Evolutionary conservation across 2,113 vertebrate genomes (phyloP).

Genomic region (Labeo catla): DNA sequence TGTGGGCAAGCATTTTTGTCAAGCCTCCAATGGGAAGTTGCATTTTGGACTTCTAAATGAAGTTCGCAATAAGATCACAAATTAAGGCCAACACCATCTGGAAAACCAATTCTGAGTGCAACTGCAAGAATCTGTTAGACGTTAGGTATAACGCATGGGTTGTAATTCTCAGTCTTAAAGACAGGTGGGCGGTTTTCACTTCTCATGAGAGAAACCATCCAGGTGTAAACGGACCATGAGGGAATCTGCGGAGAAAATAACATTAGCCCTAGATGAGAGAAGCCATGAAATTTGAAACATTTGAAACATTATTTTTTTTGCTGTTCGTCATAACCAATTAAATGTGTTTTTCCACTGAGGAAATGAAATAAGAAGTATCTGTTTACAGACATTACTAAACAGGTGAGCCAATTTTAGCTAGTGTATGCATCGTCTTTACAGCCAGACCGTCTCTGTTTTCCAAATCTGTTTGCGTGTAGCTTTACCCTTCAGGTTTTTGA

Average conservation of each 20-base stretch:
- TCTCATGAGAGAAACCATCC: neutral
- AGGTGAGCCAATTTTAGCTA: constrained; percentile 17
- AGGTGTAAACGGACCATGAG: constrained; percentile 12
- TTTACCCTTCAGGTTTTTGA: constrained; percentile 40
- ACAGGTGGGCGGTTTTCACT: neutral
- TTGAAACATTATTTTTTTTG: neutral
- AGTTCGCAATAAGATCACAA: neutral
- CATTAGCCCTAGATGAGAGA: neutral
- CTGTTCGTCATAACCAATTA: constrained; percentile 26
- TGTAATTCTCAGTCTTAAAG: neutral
- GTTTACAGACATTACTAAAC: constrained; percentile 36
- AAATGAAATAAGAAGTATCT: constrained; percentile 35
- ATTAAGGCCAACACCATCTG: neutral
- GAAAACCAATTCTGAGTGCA: neutral
- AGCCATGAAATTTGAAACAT: too few species aligned
- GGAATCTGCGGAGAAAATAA: neutral
- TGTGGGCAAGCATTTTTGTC: constrained; percentile 25
- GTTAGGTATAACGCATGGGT: neutral
- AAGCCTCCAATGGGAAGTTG: constrained; percentile 3
- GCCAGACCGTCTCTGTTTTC: constrained; percentile 2
- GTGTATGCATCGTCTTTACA: neutral
- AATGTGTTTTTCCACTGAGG: neutral
- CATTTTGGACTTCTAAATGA: neutral
- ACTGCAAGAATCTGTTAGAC: neutral
- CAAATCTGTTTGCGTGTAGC: constrained; percentile 11